phyloP scores from a whole-genome alignment of 2,113 vertebrate genomes.

The Stictonetta naevosa region DNA sequence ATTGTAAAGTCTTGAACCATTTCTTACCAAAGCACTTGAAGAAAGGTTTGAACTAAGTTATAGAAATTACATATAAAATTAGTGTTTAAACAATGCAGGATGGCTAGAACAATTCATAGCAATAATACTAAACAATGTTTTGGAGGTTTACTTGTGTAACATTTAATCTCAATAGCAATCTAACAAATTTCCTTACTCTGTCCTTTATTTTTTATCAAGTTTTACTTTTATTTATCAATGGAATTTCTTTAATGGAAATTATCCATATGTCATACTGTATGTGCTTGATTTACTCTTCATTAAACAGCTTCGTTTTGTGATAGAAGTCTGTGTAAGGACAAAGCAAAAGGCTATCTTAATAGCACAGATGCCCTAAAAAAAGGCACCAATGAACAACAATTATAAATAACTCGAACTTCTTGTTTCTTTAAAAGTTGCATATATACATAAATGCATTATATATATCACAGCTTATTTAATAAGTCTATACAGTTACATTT shows the following conservation, averaged over 20 bases:
- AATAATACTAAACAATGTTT: not conserved
- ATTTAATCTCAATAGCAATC: not conserved
- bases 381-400: not conserved
- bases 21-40: not conserved
- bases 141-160: not conserved
- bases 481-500: not conserved
- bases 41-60: not conserved
- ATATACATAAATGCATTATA: not conserved
- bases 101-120: not conserved
- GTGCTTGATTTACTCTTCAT: constrained; percentile 65
- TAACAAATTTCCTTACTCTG: not conserved
- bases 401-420: constrained; percentile 19
- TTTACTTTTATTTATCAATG: constrained; percentile 57
- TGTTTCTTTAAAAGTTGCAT: not conserved
- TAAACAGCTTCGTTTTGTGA: constrained; percentile 55
- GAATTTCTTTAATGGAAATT: constrained; percentile 57
- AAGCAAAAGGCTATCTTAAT: constrained; percentile 46
- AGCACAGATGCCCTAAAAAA: constrained; percentile 2
- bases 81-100: not conserved
- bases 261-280: not conserved
- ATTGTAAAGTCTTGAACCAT: not conserved
- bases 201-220: constrained; percentile 35
- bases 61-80: not conserved
- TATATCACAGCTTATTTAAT: not conserved
- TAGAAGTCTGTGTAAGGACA: constrained; percentile 15